Percentiles rank a stretch among this genome's conserved stretches.
phyloP scores from a whole-genome alignment of 2,113 vertebrate species.

The Zapus hudsonius region DNA sequence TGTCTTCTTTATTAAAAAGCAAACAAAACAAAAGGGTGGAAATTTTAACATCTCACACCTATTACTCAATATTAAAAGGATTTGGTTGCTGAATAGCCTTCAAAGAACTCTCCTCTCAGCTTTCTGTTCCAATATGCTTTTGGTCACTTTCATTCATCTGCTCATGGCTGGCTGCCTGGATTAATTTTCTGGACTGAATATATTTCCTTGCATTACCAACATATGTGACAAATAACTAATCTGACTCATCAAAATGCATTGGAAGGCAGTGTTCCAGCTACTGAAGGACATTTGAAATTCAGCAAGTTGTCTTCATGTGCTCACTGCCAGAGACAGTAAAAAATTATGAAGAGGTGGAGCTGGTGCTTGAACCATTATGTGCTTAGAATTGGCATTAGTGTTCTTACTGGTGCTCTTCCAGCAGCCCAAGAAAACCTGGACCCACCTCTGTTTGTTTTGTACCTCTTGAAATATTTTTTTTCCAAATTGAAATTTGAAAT shows the following conservation, averaged over 20 bases:
- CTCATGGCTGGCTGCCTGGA: slow-evolving; percentile 82
- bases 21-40: slow-evolving; percentile 15
- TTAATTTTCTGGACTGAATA: slow-evolving; percentile 85
- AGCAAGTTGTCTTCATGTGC: slow-evolving; percentile 77
- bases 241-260: slow-evolving; percentile 84
- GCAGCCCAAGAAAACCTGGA: slow-evolving; percentile 60
- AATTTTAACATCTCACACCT: slow-evolving; percentile 64
- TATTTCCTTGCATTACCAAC: slow-evolving; percentile 84
- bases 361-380: slow-evolving; percentile 18
- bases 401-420: slow-evolving; percentile 3
- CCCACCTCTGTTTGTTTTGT: slow-evolving; percentile 71
- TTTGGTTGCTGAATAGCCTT: slow-evolving; percentile 71
- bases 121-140: slow-evolving; percentile 75
- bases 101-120: slow-evolving; percentile 64
- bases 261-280: slow-evolving; percentile 84
- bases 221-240: slow-evolving; percentile 88
- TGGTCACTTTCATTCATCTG: slow-evolving; percentile 86
- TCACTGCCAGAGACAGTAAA: slow-evolving; percentile 70
- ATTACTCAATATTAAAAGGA: slow-evolving; percentile 69
- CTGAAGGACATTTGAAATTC: slow-evolving; percentile 84
- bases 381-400: slow-evolving; percentile 57
- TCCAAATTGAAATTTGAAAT: slow-evolving; percentile 69
- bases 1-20: slow-evolving; percentile 33
- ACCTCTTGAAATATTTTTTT: slow-evolving; percentile 76
- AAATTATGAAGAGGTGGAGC: slow-evolving; percentile 70